Conservation (phyloP, 2,888 invertebrate species). For the Nematopogon swammerdamellus region DNA sequence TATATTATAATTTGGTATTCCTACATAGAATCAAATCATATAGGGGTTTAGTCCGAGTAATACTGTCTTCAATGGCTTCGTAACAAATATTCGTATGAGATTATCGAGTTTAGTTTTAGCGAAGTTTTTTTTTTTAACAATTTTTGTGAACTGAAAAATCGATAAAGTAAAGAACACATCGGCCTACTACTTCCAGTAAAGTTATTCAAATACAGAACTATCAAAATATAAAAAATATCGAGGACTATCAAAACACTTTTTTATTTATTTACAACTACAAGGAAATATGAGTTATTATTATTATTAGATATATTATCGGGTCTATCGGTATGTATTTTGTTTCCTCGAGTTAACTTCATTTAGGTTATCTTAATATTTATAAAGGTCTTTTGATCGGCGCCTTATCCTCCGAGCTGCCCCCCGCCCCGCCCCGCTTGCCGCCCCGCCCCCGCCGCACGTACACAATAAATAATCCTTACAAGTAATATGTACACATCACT, state of each 20-base stretch:
- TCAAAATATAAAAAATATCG: slow-evolving; percentile 60
- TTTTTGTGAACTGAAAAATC: not conserved
- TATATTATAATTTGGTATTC: not conserved
- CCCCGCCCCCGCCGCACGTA: slow-evolving; percentile 17
- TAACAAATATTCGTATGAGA: slow-evolving; percentile 29
- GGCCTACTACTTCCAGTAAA: slow-evolving; percentile 44
- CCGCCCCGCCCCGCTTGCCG: not conserved
- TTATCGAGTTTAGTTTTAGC: not conserved
- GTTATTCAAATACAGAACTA: slow-evolving; percentile 51
- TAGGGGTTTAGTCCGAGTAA: slow-evolving; percentile 47
- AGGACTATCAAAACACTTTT: slow-evolving; percentile 57
- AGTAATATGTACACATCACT: slow-evolving; percentile 43
- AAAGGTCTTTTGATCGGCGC: not conserved
- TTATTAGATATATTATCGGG: not conserved
- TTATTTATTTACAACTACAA: slow-evolving; percentile 54
- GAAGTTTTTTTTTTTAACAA: not conserved
- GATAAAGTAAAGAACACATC: slow-evolving; percentile 41
- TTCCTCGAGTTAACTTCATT: not conserved
- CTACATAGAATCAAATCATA: not conserved
- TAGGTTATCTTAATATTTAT: not conserved
- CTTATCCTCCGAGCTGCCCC: not conserved
- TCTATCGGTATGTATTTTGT: not conserved
- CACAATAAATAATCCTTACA: slow-evolving; percentile 47
- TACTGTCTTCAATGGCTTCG: slow-evolving; percentile 57
- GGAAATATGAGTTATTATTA: slow-evolving; percentile 41